Base-by-base conservation (phyloP, 2,797 vertebrate genomes). In the Delichon dasypus region DNA sequence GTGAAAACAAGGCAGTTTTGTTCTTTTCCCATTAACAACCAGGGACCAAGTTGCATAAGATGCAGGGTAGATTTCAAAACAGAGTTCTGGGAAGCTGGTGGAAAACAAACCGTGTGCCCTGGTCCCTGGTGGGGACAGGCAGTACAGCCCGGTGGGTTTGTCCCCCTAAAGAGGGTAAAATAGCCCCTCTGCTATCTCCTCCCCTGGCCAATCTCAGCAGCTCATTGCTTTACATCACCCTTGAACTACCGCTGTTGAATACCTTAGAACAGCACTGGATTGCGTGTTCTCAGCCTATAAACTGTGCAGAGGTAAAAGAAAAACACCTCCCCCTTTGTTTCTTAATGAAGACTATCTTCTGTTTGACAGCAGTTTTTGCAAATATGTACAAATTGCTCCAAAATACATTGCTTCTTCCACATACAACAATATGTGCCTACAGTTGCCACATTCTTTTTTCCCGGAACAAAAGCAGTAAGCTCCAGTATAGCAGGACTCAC, bases 281-380 rank as follows among this genome's bases (percentile, higher is more conserved):
- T 93, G 47, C 65, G 80, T 75, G 25, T 81, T 89, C 62, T 86
- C 61, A 44, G 51, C 25, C 45, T 79, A 82, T 15, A 81, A 81
- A 67, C 27, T 20, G 2, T 18, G 50, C 51, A 66, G 71, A 89
- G 53, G 89, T 60, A 91, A 93, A 89, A 82, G 30, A 62, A 94
- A 73, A 95, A 50, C 71, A 68, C 40, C 9, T 32, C 12, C 25
- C 7, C 5, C 8, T 34, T 29, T 44, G 36, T 78, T 57, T 48
- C 51, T 77, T 65, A 89, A 95, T 67, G 61, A 72, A 67, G n/a
- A 44, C 48, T 85, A 61, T 94, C 95, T 96, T 88, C 72, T 94
- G 48, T 16, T 45, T 73, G 67, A 76, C 1, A 32, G 48, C 53
- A 68, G 76, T 54, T 92, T 80, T 88, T 78, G 48, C 16, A 74